Percentiles rank a stretch among this genome's conserved stretches.
Evolutionary conservation across 2,113 vertebrate genomes (phyloP).

Genomic region (Cygnus buccinator): DNA sequence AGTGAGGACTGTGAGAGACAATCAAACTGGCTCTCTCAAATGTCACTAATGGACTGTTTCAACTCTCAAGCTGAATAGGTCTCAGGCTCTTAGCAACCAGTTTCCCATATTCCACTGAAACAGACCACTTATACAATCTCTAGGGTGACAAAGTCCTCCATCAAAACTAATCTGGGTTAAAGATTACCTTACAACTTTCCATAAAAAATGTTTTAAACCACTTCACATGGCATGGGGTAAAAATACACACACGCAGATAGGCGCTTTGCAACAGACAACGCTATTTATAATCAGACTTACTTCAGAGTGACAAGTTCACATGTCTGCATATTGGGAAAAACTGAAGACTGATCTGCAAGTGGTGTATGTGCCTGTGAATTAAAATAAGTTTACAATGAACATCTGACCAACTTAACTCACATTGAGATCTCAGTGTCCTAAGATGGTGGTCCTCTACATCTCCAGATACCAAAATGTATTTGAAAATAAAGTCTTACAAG

Average conservation of each 20-base stretch:
- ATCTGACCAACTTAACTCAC: not conserved
- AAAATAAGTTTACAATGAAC: not conserved
- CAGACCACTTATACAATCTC: not conserved
- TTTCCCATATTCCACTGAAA: not conserved
- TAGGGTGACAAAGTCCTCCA: not conserved
- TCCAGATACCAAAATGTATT: not conserved
- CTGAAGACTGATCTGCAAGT: not conserved
- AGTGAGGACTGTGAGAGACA: not conserved
- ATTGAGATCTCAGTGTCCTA: not conserved
- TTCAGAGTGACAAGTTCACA: not conserved
- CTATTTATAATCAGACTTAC: not conserved
- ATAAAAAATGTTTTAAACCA: not conserved
- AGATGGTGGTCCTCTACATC: not conserved
- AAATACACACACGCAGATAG: not conserved
- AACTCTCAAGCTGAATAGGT: not conserved
- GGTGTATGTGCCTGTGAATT: not conserved
- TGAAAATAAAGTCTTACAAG: not conserved
- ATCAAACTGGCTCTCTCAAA: not conserved
- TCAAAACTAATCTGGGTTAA: not conserved
- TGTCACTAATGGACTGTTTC: not conserved
- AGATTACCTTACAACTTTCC: not conserved
- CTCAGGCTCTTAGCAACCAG: not conserved
- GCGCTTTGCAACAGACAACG: not conserved
- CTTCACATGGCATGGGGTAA: fast-evolving
- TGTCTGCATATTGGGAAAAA: not conserved